phyloP scores from a whole-genome alignment of 2,797 vertebrate species.

The Gadopsis bispinosus region DNA sequence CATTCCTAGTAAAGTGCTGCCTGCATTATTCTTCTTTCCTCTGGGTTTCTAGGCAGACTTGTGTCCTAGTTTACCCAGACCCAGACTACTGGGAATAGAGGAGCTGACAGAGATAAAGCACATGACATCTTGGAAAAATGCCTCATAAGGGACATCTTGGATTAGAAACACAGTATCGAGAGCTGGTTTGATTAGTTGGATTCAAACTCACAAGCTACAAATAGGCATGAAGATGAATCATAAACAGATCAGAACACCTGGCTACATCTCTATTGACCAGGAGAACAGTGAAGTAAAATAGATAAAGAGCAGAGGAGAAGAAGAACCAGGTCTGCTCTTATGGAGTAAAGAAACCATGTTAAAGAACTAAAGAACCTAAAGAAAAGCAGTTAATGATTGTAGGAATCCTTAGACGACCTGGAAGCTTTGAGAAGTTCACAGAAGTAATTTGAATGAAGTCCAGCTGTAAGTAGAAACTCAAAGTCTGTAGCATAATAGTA shows the following conservation, averaged over 20 bases:
- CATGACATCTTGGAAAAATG: slow-evolving; percentile 65
- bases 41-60: slow-evolving; percentile 52
- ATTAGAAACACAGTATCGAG: slow-evolving; percentile 63
- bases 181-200: slow-evolving; percentile 54
- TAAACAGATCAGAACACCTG: slow-evolving; percentile 15
- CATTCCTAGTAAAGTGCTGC: slow-evolving; percentile 25
- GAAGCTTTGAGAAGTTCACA: slow-evolving; percentile 35
- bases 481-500: slow-evolving; percentile 37
- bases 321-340: slow-evolving; percentile 8
- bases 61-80: slow-evolving; percentile 69
- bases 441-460: slow-evolving; percentile 40
- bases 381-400: slow-evolving; percentile 19
- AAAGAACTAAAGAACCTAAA: slow-evolving; percentile 13
- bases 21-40: slow-evolving; percentile 24
- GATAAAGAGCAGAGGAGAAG: slow-evolving; percentile 15
- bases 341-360: slow-evolving; percentile 7
- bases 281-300: slow-evolving; percentile 12
- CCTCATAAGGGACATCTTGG: slow-evolving; percentile 56
- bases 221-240: slow-evolving; percentile 53
- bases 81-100: slow-evolving; percentile 60
- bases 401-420: slow-evolving; percentile 30
- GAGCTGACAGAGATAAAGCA: slow-evolving; percentile 63
- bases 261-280: slow-evolving; percentile 27
- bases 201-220: slow-evolving; percentile 52
- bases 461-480: slow-evolving; percentile 32